Evolutionary conservation across 2,797 vertebrate genomes (phyloP).

Genomic region (Macropodus opercularis): DNA sequence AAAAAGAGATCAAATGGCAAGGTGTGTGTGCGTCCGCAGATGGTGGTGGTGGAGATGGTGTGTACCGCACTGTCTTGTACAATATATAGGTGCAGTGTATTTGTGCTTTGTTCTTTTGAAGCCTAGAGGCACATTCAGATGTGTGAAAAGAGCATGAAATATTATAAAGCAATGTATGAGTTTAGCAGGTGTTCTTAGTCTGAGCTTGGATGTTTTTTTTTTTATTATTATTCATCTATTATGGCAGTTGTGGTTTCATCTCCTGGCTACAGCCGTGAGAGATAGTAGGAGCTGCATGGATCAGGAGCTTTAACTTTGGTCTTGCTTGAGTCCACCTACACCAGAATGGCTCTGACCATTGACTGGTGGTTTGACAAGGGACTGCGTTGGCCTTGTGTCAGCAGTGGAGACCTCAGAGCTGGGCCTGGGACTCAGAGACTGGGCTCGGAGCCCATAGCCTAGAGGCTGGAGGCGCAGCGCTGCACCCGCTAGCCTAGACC

Average conservation of each 20-base stretch:
- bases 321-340: conserved; percentile 58
- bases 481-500: conserved; percentile 72
- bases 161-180: background rate
- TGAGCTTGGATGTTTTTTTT: background rate
- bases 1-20: conserved; percentile 39
- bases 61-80: conserved; percentile 2
- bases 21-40: conserved; percentile 6
- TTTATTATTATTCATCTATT: no score
- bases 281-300: conserved; percentile 29
- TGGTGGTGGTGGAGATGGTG: no score
- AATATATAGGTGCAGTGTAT: background rate
- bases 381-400: conserved; percentile 76
- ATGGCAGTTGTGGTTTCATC: background rate
- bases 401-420: conserved; percentile 68
- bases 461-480: conserved; percentile 72
- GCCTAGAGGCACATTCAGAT: background rate
- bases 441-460: conserved; percentile 78
- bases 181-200: no score
- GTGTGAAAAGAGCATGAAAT: background rate
- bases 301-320: conserved; percentile 54
- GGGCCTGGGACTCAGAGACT: conserved; percentile 73
- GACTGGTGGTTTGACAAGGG: conserved; percentile 68
- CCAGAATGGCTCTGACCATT: conserved; percentile 66
- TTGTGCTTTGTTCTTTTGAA: conserved; percentile 8
- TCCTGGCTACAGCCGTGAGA: background rate